Evolutionary conservation across 2,113 vertebrate genomes (phyloP).

Genomic region (Mystacornis crossleyi): DNA sequence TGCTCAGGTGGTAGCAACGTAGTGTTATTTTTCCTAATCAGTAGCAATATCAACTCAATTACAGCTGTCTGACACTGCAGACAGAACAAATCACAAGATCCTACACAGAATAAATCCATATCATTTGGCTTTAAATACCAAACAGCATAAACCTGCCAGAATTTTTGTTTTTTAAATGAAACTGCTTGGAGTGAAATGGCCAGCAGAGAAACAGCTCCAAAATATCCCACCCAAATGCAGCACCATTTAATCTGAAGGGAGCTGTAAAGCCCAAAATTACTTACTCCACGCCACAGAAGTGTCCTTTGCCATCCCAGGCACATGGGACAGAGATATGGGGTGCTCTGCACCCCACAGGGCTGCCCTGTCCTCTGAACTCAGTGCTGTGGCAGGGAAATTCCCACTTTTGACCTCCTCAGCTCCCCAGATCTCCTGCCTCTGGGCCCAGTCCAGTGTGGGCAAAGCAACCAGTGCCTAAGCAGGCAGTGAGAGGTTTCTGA

Average conservation of each 20-base stretch:
- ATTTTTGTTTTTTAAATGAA: slow-evolving; percentile 34
- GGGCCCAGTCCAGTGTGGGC: background rate
- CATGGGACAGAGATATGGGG: background rate
- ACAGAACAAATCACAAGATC: background rate
- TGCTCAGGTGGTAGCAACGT: background rate
- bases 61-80: background rate
- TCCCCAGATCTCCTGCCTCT: background rate
- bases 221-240: background rate
- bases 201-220: background rate
- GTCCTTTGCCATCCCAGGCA: background rate
- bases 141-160: slow-evolving; percentile 20
- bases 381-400: background rate
- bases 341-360: background rate
- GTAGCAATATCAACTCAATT: slow-evolving; percentile 16
- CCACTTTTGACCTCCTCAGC: background rate
- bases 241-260: background rate
- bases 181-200: background rate
- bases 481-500: background rate
- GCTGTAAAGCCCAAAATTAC: background rate
- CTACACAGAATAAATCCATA: background rate
- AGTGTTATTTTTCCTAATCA: background rate
- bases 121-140: background rate
- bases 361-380: background rate
- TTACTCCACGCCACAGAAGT: background rate
- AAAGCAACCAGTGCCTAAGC: background rate